Conservation (phyloP, 2,888 invertebrate genomes). For the Drosophila aldrichi region DNA sequence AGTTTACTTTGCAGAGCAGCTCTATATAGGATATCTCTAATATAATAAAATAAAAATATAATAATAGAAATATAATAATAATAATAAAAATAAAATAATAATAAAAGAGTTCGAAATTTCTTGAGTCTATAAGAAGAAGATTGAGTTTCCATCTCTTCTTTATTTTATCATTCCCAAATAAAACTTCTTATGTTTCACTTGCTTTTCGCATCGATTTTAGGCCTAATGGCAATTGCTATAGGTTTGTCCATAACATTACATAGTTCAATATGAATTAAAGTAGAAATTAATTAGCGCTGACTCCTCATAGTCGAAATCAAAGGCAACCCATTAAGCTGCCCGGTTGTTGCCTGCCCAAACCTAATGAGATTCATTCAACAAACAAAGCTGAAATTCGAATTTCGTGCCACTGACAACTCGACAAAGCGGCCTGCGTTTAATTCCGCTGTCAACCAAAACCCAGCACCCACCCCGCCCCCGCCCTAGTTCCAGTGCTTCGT, state of each 20-base stretch:
- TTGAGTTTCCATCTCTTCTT: background rate
- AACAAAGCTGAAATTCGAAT: constrained; percentile 28
- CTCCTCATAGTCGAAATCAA: constrained; percentile 2
- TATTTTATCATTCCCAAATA: background rate
- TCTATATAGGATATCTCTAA: too few species aligned
- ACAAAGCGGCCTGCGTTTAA: constrained; percentile 30
- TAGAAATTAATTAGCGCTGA: constrained; percentile 14
- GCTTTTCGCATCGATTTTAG: background rate
- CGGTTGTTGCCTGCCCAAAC: constrained; percentile 8
- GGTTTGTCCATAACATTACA: background rate
- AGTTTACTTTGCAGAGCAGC: too few species aligned
- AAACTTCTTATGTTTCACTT: background rate
- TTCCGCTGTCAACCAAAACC: background rate
- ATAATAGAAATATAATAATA: too few species aligned
- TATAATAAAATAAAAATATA: too few species aligned
- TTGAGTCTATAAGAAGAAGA: too few species aligned
- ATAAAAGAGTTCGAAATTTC: too few species aligned
- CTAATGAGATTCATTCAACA: constrained; percentile 49
- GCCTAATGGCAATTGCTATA: background rate
- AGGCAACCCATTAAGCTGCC: constrained; percentile 28
- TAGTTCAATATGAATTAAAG: background rate
- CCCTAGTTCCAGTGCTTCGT: background rate
- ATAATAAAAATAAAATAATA: too few species aligned
- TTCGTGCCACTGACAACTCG: constrained; percentile 21
- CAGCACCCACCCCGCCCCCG: background rate